Evolutionary conservation across 1,140 invertebrate genomes (phyloP), one percentile per base, ranked within the genome.

Genomic region (Ceratitis capitata): DNA sequence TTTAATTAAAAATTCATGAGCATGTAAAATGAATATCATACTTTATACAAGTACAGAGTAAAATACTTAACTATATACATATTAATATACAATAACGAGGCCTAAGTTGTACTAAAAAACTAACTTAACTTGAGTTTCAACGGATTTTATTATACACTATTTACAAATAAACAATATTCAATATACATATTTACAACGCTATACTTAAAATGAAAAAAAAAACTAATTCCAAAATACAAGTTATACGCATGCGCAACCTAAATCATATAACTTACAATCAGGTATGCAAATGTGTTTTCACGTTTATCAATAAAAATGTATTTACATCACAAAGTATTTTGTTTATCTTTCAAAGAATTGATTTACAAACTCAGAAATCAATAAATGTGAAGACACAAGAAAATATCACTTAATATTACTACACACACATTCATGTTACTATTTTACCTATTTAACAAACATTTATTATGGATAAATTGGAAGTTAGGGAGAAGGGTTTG

Each of bases 41-140:
- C 49, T 42, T n/a, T 74, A 45, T 74, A 74, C 64, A 42, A 74
- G 35, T 45, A 74, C 19, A 42, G 4, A 26, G 16, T 78, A 78
- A 23, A n/a, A 47, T 78, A 78, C 23, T 78, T 78, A 45, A 78
- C 39, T 45, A 45, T 78, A 23, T 78, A 78, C 61, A 35, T 69
- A 69, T 14, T n/a, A n/a, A 32, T 69, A 69, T 2, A n/a, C 14
- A 23, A 23, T 23, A 45, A 7, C 23, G 19, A 78, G 35, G 23
- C 39, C 69, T 78, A 45, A 78, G 69, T n/a, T 23, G 12, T 78
- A 19, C 69, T 78, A 78, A 78, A 47, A 23, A 45, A 19, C 69
- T 78, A 78, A 78, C 23, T 35, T 47, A 45, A 45, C 69, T 9
- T 78, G 45, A 47, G 42, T 78, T 9, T 19, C 6, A 7, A 7